phyloP scores from a whole-genome alignment of 2,113 vertebrate genomes.

The Hippocampus barbouri region DNA sequence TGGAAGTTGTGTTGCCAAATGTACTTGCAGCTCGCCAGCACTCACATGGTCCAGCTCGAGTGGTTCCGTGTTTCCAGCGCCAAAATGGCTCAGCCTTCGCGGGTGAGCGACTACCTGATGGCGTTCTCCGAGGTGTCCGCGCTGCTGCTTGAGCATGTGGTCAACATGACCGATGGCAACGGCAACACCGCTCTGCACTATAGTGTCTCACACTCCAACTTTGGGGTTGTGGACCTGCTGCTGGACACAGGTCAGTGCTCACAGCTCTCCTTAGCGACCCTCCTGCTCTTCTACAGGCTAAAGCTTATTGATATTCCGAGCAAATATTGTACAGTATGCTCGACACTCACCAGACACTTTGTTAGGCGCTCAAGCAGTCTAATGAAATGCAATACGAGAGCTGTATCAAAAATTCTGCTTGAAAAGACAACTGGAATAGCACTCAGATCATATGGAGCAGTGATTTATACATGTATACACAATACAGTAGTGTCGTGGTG shows the following conservation, averaged over 20 bases:
- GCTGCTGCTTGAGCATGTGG: conserved; percentile 76
- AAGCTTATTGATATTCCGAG: neutral
- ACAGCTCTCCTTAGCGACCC: neutral
- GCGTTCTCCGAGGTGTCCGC: conserved; percentile 78
- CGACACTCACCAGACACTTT: neutral
- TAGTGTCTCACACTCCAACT: conserved; percentile 95
- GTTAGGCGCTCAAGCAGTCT: neutral
- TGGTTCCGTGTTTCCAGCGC: conserved; percentile 94
- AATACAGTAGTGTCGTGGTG: too few relatives aligned
- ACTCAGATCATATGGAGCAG: too few relatives aligned
- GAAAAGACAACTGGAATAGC: too few relatives aligned
- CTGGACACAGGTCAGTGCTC: conserved; percentile 82
- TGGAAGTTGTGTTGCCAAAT: neutral
- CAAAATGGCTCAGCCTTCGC: conserved; percentile 72
- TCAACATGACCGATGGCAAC: conserved; percentile 90
- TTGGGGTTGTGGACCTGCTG: conserved; percentile 81
- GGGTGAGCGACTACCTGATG: conserved; percentile 80
- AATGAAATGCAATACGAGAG: neutral
- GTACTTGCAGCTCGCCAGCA: conserved; percentile 74
- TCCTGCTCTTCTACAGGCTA: too few relatives aligned
- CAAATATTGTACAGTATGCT: neutral
- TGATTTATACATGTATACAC: too few relatives aligned
- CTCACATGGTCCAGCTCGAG: conserved; percentile 82
- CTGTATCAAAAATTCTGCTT: neutral
- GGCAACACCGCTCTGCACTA: conserved; percentile 96